Evolutionary conservation across 1,140 invertebrate species (phyloP).

Genomic region (Drosophila orena): DNA sequence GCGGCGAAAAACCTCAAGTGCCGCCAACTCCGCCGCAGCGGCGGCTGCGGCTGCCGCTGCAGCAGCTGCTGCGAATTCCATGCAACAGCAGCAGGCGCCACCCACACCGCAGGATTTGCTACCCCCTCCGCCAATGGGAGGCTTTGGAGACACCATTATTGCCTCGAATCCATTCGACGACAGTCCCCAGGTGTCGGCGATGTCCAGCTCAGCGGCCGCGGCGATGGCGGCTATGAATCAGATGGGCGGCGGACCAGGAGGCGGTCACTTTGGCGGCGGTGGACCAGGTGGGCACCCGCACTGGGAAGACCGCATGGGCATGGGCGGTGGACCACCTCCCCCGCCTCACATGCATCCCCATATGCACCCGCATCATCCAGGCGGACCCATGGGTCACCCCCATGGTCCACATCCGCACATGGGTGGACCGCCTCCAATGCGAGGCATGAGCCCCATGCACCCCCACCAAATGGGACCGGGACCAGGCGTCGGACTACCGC

Average conservation of each 20-base stretch:
- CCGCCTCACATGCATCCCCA: constrained; percentile 83
- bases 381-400: constrained; percentile 83
- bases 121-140: constrained; percentile 92
- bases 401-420: constrained; percentile 84
- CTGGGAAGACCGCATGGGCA: constrained; percentile 85
- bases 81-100: constrained; percentile 86
- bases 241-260: constrained; percentile 62
- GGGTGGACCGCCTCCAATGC: constrained; percentile 87
- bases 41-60: constrained; percentile 78
- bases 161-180: constrained; percentile 98
- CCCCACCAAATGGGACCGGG: constrained; percentile 81
- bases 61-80: constrained; percentile 85
- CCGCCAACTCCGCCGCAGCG: constrained; percentile 80
- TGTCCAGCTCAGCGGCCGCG: constrained; percentile 80
- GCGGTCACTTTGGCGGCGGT: constrained; percentile 66
- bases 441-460: constrained; percentile 89
- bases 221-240: constrained; percentile 87
- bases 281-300: constrained; percentile 81
- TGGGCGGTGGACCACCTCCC: constrained; percentile 86
- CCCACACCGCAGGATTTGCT: constrained; percentile 90
- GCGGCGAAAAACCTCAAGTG: constrained; percentile 88
- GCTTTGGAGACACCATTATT: constrained; percentile 96
- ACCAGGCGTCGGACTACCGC: constrained; percentile 77
- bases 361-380: constrained; percentile 86
- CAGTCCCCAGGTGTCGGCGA: constrained; percentile 87